Conservation (phyloP, 2,888 invertebrate genomes). For the Iselma pallidipennis region DNA sequence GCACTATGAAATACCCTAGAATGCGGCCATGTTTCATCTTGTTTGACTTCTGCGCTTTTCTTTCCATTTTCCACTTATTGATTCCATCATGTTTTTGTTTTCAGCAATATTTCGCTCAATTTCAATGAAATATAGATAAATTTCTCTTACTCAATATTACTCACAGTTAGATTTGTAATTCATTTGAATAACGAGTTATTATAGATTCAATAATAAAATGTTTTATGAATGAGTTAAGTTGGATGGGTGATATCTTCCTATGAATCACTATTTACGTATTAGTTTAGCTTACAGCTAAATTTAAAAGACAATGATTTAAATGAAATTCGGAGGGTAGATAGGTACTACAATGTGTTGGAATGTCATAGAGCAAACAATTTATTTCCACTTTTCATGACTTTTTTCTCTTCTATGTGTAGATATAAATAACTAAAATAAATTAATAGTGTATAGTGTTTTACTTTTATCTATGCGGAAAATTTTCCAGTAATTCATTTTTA, state of each 20-base stretch:
- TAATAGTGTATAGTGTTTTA: too few relatives aligned
- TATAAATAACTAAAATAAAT: too few relatives aligned
- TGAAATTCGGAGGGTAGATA: not conserved
- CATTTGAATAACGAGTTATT: not conserved
- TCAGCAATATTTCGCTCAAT: not conserved
- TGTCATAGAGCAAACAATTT: too few relatives aligned
- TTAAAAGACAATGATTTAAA: not conserved
- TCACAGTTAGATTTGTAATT: not conserved
- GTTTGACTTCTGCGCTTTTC: not conserved
- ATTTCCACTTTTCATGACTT: too few relatives aligned
- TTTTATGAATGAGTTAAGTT: slow-evolving; percentile 1
- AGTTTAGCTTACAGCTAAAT: not conserved
- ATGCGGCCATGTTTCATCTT: not conserved
- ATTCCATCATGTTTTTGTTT: not conserved
- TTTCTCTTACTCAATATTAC: not conserved
- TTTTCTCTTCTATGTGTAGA: too few relatives aligned
- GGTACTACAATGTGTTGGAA: not conserved
- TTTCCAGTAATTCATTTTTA: too few relatives aligned
- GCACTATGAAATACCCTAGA: not conserved
- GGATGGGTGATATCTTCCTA: not conserved
- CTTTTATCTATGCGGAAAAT: too few relatives aligned
- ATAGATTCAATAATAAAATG: not conserved
- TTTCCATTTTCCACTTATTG: not conserved
- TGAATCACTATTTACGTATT: not conserved
- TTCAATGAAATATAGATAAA: not conserved